Conservation (phyloP, 2,888 invertebrate genomes). For the Mythimna albipuncta region DNA sequence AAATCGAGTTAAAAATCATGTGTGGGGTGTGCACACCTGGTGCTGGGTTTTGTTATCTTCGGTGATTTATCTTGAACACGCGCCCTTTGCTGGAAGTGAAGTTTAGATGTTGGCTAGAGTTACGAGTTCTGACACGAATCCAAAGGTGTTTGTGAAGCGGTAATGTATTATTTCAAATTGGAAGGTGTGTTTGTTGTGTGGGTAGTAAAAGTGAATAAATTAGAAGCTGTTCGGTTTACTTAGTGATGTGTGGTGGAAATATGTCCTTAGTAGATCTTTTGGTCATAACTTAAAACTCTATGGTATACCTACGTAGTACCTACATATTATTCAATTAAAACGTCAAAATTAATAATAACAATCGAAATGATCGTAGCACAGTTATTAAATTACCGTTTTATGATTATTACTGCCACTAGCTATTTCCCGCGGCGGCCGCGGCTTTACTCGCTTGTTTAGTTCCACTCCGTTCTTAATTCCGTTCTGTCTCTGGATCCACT, state of each 20-base stretch:
- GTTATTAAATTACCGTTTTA: not conserved
- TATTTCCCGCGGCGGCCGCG: too few species aligned
- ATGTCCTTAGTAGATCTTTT: too few species aligned
- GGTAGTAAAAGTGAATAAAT: not conserved
- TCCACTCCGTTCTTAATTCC: too few species aligned
- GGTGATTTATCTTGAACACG: constrained; percentile 58
- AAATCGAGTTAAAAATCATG: constrained; percentile 43
- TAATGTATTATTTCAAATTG: constrained; percentile 8
- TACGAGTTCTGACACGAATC: constrained; percentile 7
- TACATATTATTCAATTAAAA: too few species aligned
- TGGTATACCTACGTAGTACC: too few species aligned
- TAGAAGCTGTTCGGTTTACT: not conserved
- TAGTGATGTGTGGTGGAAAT: not conserved
- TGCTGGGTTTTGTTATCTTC: constrained; percentile 41
- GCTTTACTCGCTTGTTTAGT: too few species aligned
- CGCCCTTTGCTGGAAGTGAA: constrained; percentile 47
- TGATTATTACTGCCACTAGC: not conserved
- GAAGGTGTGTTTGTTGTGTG: constrained; percentile 4
- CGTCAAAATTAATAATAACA: not conserved
- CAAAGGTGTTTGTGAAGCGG: constrained; percentile 17
- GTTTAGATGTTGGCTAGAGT: constrained; percentile 30
- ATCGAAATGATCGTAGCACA: not conserved
- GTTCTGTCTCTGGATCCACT: too few species aligned
- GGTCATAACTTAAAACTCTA: too few species aligned
- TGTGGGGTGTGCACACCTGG: constrained; percentile 59